phyloP scores from a whole-genome alignment of 2,888 invertebrate genomes.

The Andrena praecox region DNA sequence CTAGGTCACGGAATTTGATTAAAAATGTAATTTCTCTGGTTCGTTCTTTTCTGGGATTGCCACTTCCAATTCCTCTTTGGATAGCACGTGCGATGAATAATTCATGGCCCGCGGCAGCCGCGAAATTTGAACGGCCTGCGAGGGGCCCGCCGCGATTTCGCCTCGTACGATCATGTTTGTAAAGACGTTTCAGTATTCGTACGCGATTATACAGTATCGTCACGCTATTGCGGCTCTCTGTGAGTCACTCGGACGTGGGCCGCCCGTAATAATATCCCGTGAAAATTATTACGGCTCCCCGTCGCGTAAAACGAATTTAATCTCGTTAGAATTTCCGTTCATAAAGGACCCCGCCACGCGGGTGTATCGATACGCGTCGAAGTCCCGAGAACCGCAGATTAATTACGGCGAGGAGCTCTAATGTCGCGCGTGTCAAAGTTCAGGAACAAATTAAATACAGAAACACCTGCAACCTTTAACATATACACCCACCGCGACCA shows the following conservation, averaged over 20 bases:
- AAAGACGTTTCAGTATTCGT: constrained; percentile 24
- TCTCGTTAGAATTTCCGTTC: constrained; percentile 39
- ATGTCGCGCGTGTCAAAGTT: not conserved
- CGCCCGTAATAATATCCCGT: constrained; percentile 55
- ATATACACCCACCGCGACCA: not conserved
- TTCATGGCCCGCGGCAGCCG: not conserved
- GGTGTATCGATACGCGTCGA: constrained; percentile 10
- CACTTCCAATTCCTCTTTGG: not conserved
- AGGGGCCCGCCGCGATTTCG: constrained; percentile 22
- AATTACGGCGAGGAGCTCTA: constrained; percentile 1
- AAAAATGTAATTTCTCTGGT: not conserved
- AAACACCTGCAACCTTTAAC: not conserved
- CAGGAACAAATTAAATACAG: not conserved
- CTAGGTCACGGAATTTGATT: not conserved
- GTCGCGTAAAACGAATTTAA: constrained; percentile 57
- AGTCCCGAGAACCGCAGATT: constrained; percentile 26
- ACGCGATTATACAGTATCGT: constrained; percentile 48
- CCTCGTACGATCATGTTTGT: constrained; percentile 29
- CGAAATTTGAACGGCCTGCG: not conserved
- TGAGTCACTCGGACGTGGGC: constrained; percentile 59
- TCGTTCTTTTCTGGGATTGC: not conserved
- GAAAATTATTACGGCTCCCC: constrained; percentile 32
- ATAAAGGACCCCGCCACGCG: constrained; percentile 12
- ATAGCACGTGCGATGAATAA: constrained; percentile 6
- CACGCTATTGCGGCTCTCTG: constrained; percentile 64